Evolutionary conservation across 2,888 invertebrate genomes (phyloP), one percentile per base, ranked within the genome.

Genomic region (Dione juno): DNA sequence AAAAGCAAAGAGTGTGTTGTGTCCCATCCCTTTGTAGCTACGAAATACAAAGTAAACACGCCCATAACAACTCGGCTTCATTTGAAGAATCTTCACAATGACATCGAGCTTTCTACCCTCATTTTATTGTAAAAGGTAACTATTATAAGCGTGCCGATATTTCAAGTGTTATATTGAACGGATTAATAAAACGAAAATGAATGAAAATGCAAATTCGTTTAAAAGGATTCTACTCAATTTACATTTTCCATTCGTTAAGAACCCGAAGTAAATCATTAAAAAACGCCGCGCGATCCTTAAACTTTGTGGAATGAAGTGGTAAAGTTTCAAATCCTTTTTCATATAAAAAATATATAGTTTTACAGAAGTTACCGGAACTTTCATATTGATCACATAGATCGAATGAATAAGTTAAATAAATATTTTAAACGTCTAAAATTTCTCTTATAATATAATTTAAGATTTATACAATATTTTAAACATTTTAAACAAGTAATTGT

Each of bases 31-130:
- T 80, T 77, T 78, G 78, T 77, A 72, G 75, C 71, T 67, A 71
- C 77, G 53, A 43, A 58, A 59, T 74, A 76, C 74, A 75, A 76
- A 77, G 79, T 79, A 77, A 78, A 77, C 80, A 78, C 77, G 73
- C 70, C 69, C 67, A 77, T 79, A 78, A 81, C 79, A 79, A 76
- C 75, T 75, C 57, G 73, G 72, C 78, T 75, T 67, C 61, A 57
- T 64, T 69, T 45, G 63, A 64, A 64, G 54, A 64, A 35, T 21
- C 7, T 35, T 54, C 37, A 28, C 35, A 54, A 54, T 10, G 54
- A 40, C 40, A 40, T 28, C 9, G 19, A 28, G 54, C 6, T 6
- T 0, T 21, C 52, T 40, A 59, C 54, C 13, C 16, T 54, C 19
- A 48, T 37, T 64, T 64, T 13, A 48, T 52, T 64, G 40, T n/a